Percentiles rank a stretch among this genome's conserved stretches.
These are phyloP conservation scores for Erynnis tages DNA, from an alignment of 2,888 invertebrate species.

Conservation along the genomic window DNA sequence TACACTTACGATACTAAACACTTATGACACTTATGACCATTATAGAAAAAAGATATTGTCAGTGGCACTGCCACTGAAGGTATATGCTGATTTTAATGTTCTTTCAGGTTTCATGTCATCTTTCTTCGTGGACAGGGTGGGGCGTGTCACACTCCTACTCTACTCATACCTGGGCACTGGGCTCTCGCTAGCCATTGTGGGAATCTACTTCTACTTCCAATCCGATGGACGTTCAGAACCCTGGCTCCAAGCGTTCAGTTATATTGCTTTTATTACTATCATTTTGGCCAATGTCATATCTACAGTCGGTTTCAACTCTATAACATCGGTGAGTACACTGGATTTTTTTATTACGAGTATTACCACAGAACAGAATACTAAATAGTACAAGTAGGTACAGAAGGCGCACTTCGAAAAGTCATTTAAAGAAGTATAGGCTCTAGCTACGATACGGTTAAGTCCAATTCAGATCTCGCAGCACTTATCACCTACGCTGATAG, in stretches of 20 bases:
- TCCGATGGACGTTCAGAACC: constrained; percentile 46
- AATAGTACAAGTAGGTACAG: too few relatives aligned
- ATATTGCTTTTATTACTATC: constrained; percentile 68
- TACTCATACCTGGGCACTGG: constrained; percentile 59
- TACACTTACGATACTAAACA: too few relatives aligned
- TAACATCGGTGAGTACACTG: constrained; percentile 43
- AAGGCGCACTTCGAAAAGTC: too few relatives aligned
- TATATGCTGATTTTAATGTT: not conserved
- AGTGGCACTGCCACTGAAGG: too few relatives aligned
- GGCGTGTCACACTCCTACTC: constrained; percentile 70
- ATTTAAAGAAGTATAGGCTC: too few relatives aligned
- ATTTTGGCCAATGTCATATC: constrained; percentile 47
- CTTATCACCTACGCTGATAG: too few relatives aligned
- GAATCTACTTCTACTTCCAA: constrained; percentile 60
- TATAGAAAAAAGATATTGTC: not conserved
- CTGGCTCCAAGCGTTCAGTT: constrained; percentile 46
- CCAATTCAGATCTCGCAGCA: too few relatives aligned
- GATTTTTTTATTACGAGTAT: not conserved
- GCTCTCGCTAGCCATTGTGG: constrained; percentile 42
- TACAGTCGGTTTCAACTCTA: constrained; percentile 68
- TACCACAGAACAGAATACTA: too few relatives aligned
- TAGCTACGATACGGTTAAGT: too few relatives aligned
- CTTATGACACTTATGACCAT: too few relatives aligned
- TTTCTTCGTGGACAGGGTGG: constrained; percentile 55
- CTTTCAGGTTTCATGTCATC: constrained; percentile 61